A percentile compares a stretch with the other conserved stretches of the same genome.
Conservation (phyloP, 1,140 invertebrate species). For the Druon quercuslanigerum region DNA sequence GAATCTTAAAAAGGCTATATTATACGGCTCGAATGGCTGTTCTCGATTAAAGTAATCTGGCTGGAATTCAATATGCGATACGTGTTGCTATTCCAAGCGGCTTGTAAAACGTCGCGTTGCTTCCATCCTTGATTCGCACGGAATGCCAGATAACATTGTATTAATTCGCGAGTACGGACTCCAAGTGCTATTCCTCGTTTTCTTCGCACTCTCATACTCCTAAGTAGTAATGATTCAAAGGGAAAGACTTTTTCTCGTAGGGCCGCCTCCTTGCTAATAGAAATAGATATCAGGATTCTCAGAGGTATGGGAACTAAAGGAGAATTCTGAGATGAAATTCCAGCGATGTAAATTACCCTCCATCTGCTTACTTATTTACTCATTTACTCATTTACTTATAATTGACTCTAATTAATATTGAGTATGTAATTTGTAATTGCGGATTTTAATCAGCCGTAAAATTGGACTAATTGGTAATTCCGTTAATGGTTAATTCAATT, state of each 20-base stretch:
- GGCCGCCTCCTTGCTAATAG: background rate
- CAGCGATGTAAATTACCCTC: background rate
- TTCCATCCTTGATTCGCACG: background rate
- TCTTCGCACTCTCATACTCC: background rate
- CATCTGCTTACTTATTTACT: background rate
- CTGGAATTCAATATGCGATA: background rate
- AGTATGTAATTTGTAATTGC: conserved; percentile 22
- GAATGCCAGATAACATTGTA: conserved; percentile 16
- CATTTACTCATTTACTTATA: background rate
- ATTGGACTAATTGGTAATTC: background rate
- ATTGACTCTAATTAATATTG: conserved; percentile 3
- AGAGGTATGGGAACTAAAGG: conserved; percentile 9
- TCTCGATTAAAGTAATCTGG: conserved; percentile 3
- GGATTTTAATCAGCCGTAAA: background rate
- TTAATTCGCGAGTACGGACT: background rate
- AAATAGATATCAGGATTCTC: background rate
- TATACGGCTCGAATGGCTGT: background rate
- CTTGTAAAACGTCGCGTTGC: background rate
- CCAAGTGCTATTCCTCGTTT: background rate
- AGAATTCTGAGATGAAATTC: conserved; percentile 4
- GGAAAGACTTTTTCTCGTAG: background rate
- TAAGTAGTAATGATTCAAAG: conserved; percentile 10
- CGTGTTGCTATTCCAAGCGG: background rate
- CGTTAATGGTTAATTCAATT: too few relatives aligned
- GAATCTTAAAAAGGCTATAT: background rate